Conservation (phyloP, 2,113 vertebrate genomes). For the Zingel zingel region DNA sequence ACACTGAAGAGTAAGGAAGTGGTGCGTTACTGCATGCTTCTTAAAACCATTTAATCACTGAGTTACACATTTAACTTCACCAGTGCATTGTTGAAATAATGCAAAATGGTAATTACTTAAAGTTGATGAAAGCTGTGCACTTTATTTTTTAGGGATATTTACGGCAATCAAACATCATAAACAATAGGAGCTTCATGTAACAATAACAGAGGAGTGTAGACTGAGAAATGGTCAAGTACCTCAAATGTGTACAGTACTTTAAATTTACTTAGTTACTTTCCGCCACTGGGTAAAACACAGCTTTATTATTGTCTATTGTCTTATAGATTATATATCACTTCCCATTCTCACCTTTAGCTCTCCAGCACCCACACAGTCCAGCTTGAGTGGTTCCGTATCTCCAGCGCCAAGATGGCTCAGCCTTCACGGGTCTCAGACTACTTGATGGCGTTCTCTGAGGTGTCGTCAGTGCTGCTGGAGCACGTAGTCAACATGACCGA, state of each 20-base stretch:
- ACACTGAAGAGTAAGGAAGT: slow-evolving; percentile 88
- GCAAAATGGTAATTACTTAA: background rate
- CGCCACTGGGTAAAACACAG: background rate
- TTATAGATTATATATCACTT: background rate
- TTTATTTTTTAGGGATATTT: slow-evolving; percentile 4
- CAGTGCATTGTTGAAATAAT: background rate
- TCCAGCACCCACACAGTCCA: slow-evolving; percentile 88
- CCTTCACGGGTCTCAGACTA: slow-evolving; percentile 85
- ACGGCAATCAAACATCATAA: background rate
- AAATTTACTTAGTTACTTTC: background rate
- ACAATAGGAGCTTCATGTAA: slow-evolving; percentile 9
- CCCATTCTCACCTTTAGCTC: slow-evolving; percentile 75
- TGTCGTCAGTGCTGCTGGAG: slow-evolving; percentile 86
- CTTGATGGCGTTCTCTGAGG: slow-evolving; percentile 87
- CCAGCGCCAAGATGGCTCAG: slow-evolving; percentile 90
- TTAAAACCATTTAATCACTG: slow-evolving; percentile 13
- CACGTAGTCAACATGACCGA: slow-evolving; percentile 94
- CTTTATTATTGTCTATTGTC: background rate
- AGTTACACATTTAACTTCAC: background rate
- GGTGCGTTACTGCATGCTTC: slow-evolving; percentile 83
- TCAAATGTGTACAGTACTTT: background rate
- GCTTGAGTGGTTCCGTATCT: slow-evolving; percentile 95
- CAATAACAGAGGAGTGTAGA: background rate
- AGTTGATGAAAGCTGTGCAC: background rate
- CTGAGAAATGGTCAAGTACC: background rate